A percentile compares a stretch with the other conserved stretches of the same genome.
Evolutionary conservation across 2,797 vertebrate genomes (phyloP).

Genomic region (Chelon auratus): DNA sequence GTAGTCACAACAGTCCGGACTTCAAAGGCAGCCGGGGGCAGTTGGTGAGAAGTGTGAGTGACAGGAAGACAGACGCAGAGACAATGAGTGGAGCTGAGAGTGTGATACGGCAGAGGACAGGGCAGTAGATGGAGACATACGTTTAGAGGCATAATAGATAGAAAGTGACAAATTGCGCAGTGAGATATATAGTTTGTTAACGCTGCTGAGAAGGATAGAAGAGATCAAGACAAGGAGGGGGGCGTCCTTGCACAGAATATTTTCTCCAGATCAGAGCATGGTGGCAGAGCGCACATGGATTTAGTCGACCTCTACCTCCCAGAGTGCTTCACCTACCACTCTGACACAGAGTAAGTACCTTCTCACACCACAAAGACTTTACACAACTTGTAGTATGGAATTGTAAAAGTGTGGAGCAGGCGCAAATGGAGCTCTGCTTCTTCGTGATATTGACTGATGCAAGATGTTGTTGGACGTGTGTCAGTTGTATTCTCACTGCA

Average conservation of each 20-base stretch:
- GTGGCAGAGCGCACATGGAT: constrained; percentile 78
- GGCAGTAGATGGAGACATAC: constrained; percentile 58
- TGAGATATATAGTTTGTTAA: constrained; percentile 17
- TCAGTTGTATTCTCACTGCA: too few species aligned
- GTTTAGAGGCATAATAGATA: constrained; percentile 38
- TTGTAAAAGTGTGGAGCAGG: background rate
- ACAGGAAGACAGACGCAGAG: constrained; percentile 47
- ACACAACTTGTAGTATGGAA: background rate
- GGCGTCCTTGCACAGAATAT: background rate
- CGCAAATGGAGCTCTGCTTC: constrained; percentile 1
- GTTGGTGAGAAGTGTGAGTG: constrained; percentile 57
- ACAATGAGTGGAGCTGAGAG: constrained; percentile 48
- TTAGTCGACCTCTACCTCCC: constrained; percentile 83
- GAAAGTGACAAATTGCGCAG: constrained; percentile 36
- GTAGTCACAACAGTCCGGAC: constrained; percentile 71
- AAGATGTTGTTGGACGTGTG: background rate
- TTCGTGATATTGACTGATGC: background rate
- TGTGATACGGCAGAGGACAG: constrained; percentile 34
- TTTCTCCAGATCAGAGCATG: constrained; percentile 65
- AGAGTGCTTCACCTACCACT: constrained; percentile 83
- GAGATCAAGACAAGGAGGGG: background rate
- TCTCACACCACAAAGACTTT: background rate
- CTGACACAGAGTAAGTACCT: constrained; percentile 79
- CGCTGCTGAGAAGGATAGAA: constrained; percentile 1
- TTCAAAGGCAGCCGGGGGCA: constrained; percentile 57